Base-by-base conservation (phyloP, 2,113 vertebrate species). In the Carlito syrichta region DNA sequence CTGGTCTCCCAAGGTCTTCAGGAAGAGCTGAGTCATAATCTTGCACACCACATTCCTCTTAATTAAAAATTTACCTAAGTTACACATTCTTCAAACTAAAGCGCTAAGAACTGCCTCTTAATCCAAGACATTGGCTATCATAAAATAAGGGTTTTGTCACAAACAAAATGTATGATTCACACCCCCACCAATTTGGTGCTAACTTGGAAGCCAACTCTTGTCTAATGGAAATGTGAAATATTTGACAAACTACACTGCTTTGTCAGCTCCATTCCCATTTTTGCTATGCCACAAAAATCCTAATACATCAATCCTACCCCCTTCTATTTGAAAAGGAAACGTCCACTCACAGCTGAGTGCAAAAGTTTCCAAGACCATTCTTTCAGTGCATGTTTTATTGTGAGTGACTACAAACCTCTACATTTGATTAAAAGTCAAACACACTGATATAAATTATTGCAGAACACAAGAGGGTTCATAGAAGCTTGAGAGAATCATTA, bases 341-440 rank as follows among this genome's bases (percentile, higher is more conserved):
- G 58, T 16, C 13, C 9, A 56, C 13, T 86, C 9, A 79, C 40
- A 32, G 52, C 50, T 81, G 73, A 95, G 60, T 87, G 27, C 14
- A 92, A 95, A 98, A 86, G 96, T 96, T 97, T 94, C 94, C 10
- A 6, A 84, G 40, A 97, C 10, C 45, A 97, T 69, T 91, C 8
- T 78, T 92, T 95, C 87, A 97, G 43, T 32, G 7, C 76, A 3
- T 66, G 30, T n/a, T 97, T 96, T 95, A 82, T 81, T 92, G n/a
- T 79, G 77, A 45, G 83, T 79, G 95, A 96, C 52, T 63, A 54
- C 27, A 95, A 86, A 19, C 40, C 43, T 95, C 19, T 95, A 69
- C 43, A 74, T 97, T 96, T 96, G 94, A 97, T 92, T 43, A 97
- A 98, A 98, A 98, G 16, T 35, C 78, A 25, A 96, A 60, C 62